Evolutionary conservation across 2,113 vertebrate genomes (phyloP).

Genomic region (Saccopteryx bilineata): DNA sequence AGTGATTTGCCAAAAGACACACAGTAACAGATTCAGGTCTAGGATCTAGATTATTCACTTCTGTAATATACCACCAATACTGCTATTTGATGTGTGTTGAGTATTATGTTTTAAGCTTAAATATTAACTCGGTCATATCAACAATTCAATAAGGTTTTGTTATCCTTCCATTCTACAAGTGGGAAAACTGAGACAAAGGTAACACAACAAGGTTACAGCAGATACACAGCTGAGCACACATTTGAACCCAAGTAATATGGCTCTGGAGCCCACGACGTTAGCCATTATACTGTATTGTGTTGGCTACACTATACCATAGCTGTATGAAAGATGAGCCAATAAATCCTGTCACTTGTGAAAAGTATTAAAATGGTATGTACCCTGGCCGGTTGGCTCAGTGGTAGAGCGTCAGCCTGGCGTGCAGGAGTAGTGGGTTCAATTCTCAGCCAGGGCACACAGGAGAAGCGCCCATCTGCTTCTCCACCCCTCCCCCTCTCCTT

Average conservation of each 20-base stretch:
- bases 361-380: not conserved
- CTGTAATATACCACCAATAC: not conserved
- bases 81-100: not conserved
- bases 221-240: not conserved
- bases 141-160: not conserved
- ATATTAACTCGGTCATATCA: slow-evolving; percentile 28
- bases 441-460: too few species aligned
- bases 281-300: not conserved
- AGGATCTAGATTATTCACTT: not conserved
- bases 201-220: not conserved
- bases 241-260: not conserved
- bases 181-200: slow-evolving; percentile 22
- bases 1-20: not conserved
- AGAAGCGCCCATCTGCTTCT: too few species aligned
- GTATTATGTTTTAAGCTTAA: slow-evolving; percentile 29
- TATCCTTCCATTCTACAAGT: not conserved
- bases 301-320: not conserved
- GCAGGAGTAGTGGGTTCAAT: too few species aligned
- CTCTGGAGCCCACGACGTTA: slow-evolving; percentile 8
- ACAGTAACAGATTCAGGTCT: not conserved
- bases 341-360: not conserved
- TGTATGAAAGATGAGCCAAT: not conserved
- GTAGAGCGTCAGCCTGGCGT: too few species aligned
- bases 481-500: too few species aligned
- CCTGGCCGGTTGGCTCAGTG: too few species aligned